Base-by-base conservation (phyloP, 2,113 vertebrate genomes). In the Tetrax tetrax region DNA sequence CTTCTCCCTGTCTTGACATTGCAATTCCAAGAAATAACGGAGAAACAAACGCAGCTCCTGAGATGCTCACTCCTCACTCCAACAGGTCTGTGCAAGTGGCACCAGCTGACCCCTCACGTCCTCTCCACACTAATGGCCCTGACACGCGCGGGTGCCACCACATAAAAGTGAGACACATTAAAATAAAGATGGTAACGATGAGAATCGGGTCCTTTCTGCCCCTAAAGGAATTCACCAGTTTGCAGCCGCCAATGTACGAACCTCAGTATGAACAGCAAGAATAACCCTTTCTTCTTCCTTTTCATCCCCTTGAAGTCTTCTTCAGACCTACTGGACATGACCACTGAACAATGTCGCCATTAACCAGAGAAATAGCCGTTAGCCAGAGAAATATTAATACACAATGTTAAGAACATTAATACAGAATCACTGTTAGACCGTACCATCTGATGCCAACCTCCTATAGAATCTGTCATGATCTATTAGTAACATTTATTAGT, bases 401-500 rank as follows among this genome's bases (percentile, higher is more conserved):
- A 14, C 29, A 57, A 43, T 43, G 16, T 43, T 43, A 43, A 43
- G 41, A 95, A 79, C 53, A 83, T 54, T 66, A 77, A 56, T 9
- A 64, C n/a, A 12, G 27, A 53, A 89, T 65, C 78, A 51, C 63
- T 10, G 33, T 41, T 29, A 41, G 53, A 63, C 8, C 68, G 43
- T 22, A 51, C 57, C 71, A 51, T 81, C 81, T 37, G 65, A 41
- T 10, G 7, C 48, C 79, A 90, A 54, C 71, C 59, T 64, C 72
- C 68, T 37, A 35, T 11, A 81, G 60, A 63, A 68, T 65, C 70
- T 27, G 48, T 6, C 71, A 64, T 15, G 5, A 91, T 61, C 66
- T 43, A 45, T 41, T 65, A 91, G 77, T 20, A 88, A 76, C 59
- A 45, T 90, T 95, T 92, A 88, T 87, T 85, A 76, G 71, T 37